phyloP scores from a whole-genome alignment of 1,140 invertebrate genomes.

The Drosophila melanica region DNA sequence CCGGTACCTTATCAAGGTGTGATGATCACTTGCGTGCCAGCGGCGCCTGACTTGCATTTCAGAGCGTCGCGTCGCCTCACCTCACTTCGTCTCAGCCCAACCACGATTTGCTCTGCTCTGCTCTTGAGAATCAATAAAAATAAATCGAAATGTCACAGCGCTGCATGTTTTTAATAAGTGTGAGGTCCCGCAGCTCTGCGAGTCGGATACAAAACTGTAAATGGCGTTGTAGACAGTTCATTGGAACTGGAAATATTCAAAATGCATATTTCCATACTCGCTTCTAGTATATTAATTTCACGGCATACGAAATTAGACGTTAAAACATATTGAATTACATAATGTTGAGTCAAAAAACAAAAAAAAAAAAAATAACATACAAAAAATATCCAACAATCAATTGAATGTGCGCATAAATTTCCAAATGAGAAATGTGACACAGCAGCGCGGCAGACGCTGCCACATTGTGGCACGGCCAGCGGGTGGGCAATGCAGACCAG shows the following conservation, averaged over 20 bases:
- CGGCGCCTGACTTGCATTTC: conserved; percentile 81
- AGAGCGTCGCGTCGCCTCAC: conserved; percentile 40
- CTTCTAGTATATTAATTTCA: conserved; percentile 61
- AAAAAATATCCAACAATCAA: conserved; percentile 69
- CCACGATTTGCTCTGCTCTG: background rate
- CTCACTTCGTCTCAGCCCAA: background rate
- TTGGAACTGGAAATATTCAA: conserved; percentile 25
- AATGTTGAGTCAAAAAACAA: conserved; percentile 19
- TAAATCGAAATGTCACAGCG: conserved; percentile 79
- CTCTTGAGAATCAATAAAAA: conserved; percentile 75
- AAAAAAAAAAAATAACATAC: conserved; percentile 19
- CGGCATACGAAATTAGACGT: conserved; percentile 52
- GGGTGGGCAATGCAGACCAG: conserved; percentile 27
- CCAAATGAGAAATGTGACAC: conserved; percentile 69
- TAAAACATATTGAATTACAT: conserved; percentile 66
- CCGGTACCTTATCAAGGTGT: conserved; percentile 70
- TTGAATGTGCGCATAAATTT: conserved; percentile 72
- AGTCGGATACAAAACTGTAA: conserved; percentile 51
- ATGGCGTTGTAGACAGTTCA: conserved; percentile 70
- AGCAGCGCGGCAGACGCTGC: conserved; percentile 24
- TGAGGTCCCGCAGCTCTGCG: conserved; percentile 71
- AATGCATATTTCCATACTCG: conserved; percentile 20
- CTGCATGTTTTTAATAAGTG: conserved; percentile 69
- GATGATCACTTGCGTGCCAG: conserved; percentile 82
- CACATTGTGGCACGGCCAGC: conserved; percentile 31